These are phyloP conservation scores for Aplodontia rufa DNA, from an alignment of 2,113 vertebrate genomes.

Conservation along the genomic window DNA sequence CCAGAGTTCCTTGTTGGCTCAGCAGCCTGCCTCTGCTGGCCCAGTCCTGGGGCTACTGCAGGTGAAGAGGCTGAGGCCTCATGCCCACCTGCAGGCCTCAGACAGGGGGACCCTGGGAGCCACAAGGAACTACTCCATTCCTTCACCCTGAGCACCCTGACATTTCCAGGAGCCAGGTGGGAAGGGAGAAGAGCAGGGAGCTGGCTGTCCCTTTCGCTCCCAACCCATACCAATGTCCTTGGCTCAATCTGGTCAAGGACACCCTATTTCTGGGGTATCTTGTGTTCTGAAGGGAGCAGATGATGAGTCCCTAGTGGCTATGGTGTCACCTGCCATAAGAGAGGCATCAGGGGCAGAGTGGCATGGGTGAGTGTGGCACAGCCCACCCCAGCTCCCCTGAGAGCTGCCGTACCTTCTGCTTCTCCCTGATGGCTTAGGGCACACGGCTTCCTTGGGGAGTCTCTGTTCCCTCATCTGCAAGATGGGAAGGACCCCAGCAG, in stretches of 20 bases:
- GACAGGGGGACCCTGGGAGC: neutral
- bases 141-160: neutral
- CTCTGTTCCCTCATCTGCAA: too few species aligned
- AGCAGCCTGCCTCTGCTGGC: neutral
- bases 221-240: neutral
- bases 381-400: neutral
- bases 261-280: too few species aligned
- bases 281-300: neutral
- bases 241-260: neutral
- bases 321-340: neutral
- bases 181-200: neutral
- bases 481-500: too few species aligned
- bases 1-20: neutral
- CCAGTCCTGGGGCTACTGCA: neutral
- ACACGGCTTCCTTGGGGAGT: neutral
- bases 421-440: neutral
- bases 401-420: too few species aligned
- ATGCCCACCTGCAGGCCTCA: too few species aligned
- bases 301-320: neutral
- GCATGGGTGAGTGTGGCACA: fast-evolving
- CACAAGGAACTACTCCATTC: neutral
- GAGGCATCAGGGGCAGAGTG: neutral
- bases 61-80: neutral
- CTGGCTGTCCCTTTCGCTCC: neutral
- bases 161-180: neutral